Evolutionary conservation across 2,888 invertebrate genomes (phyloP).

Genomic region (Embidobia sp.): DNA sequence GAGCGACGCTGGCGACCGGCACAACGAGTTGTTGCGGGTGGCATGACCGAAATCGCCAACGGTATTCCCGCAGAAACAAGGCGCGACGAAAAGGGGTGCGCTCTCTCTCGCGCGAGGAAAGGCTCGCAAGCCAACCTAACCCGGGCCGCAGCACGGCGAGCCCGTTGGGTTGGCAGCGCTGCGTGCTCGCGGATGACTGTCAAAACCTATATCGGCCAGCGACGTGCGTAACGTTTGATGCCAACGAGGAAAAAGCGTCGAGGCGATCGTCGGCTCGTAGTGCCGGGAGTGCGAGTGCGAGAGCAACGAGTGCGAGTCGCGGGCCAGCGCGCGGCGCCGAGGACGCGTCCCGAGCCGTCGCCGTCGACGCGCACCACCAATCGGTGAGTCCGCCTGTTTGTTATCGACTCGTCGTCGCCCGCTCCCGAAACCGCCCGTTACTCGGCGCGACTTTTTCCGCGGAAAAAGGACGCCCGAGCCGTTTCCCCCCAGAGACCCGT

Average conservation of each 20-base stretch:
- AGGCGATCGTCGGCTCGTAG: slow-evolving; percentile 59
- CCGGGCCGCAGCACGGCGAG: neutral
- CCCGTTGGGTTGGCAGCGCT: slow-evolving; percentile 42
- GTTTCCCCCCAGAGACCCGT: too few relatives aligned
- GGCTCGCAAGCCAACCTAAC: slow-evolving; percentile 24
- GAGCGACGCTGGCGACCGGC: too few relatives aligned
- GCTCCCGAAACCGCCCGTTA: neutral
- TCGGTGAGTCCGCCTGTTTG: slow-evolving; percentile 58
- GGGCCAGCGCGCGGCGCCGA: slow-evolving; percentile 30
- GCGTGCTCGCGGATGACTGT: slow-evolving; percentile 60
- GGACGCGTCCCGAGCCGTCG: slow-evolving; percentile 47
- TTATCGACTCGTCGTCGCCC: slow-evolving; percentile 33
- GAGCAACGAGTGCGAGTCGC: slow-evolving; percentile 57
- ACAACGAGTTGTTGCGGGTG: too few relatives aligned
- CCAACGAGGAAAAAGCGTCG: slow-evolving; percentile 57
- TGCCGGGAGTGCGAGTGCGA: slow-evolving; percentile 62
- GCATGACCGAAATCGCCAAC: too few relatives aligned
- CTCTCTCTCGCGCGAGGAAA: too few relatives aligned
- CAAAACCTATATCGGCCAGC: slow-evolving; percentile 53
- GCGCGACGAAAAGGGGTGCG: too few relatives aligned
- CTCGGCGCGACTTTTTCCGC: too few relatives aligned
- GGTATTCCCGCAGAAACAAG: too few relatives aligned
- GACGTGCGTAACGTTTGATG: slow-evolving; percentile 62
- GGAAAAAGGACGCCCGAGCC: too few relatives aligned
- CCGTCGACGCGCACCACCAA: slow-evolving; percentile 52